Evolutionary conservation across 2,113 vertebrate genomes (phyloP), one percentile per base, ranked within the genome.

Genomic region (Ochotona princeps): DNA sequence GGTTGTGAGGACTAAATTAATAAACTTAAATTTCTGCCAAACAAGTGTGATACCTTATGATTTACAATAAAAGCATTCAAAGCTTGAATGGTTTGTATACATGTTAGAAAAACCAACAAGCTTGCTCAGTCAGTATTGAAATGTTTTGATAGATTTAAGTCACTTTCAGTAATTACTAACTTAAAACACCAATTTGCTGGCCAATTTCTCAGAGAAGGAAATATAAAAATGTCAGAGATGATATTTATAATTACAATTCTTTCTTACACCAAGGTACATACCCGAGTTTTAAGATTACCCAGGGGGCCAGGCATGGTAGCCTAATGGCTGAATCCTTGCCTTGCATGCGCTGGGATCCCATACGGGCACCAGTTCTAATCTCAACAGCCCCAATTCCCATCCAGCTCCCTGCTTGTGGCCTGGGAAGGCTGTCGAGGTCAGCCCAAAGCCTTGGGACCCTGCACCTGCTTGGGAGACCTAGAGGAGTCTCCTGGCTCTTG

Each of bases 221-320:
- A 74, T 20, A 82, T 76, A 47, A 86, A 91, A 90, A 82, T n/a
- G 35, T 12, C 54, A 78, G 8, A 28, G 21, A 30, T 91, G 67
- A 88, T 65, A 25, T 74, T 89, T 75, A 78, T 65, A 51, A 65
- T 80, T 74, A 90, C 30, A 93, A 66, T 63, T 84, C 26, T 91
- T 9, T 17, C 35, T 79, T 7, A 30, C 38, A 76, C 78, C 9
- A 79, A 89, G 44, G 83, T 65, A 57, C 26, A 63, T 15, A 57
- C n/a, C 65, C 30, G 75, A 78, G 20, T 73, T 92, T 38, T 60
- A 90, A 87, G n/a, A 69, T n/a, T 49, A 78, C 30, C 5, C 14
- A 87, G 13, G 20, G 49, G 38, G 38, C 38, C 38, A 44, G 38
- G 38, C 38, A 44, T 44, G 38, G 38, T 44, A 44, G 38, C 38